Percentiles rank a stretch among this genome's conserved stretches.
phyloP scores from a whole-genome alignment of 1,140 invertebrate genomes.

The Musca domestica region DNA sequence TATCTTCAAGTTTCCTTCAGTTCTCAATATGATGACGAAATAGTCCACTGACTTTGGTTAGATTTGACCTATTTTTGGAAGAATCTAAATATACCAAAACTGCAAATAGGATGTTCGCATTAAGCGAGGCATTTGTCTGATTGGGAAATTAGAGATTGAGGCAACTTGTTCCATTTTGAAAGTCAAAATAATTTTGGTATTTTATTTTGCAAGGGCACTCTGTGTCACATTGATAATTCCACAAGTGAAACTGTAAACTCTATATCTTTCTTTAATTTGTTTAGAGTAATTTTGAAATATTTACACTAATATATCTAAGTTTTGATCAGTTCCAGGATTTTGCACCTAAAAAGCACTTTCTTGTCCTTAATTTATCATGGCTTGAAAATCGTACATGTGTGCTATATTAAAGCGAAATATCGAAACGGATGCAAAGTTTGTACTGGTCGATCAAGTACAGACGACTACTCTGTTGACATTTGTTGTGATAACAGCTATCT shows the following conservation, averaged over 20 bases:
- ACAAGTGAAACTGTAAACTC: not conserved
- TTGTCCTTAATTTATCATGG: not conserved
- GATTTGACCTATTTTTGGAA: slow-evolving; percentile 40
- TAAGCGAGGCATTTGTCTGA: slow-evolving; percentile 49
- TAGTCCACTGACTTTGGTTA: slow-evolving; percentile 32
- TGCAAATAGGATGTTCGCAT: slow-evolving; percentile 37
- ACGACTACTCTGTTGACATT: not conserved
- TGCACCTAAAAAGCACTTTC: slow-evolving; percentile 17
- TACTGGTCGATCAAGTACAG: not conserved
- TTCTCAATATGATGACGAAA: slow-evolving; percentile 34
- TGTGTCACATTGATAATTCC: slow-evolving; percentile 24
- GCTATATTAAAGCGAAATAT: not conserved
- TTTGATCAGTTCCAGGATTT: not conserved
- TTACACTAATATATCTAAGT: too few relatives aligned
- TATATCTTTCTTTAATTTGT: not conserved
- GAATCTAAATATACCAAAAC: slow-evolving; percentile 22
- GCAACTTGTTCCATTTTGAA: too few relatives aligned
- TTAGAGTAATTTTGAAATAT: too few relatives aligned
- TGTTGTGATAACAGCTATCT: too few relatives aligned
- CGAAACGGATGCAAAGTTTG: slow-evolving; percentile 11
- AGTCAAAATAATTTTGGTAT: too few relatives aligned
- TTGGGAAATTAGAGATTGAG: not conserved
- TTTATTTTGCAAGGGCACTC: slow-evolving; percentile 27
- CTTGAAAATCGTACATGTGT: slow-evolving; percentile 1
- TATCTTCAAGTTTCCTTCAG: too few relatives aligned